phyloP scores from a whole-genome alignment of 2,797 vertebrate genomes.

The Lacerta agilis region DNA sequence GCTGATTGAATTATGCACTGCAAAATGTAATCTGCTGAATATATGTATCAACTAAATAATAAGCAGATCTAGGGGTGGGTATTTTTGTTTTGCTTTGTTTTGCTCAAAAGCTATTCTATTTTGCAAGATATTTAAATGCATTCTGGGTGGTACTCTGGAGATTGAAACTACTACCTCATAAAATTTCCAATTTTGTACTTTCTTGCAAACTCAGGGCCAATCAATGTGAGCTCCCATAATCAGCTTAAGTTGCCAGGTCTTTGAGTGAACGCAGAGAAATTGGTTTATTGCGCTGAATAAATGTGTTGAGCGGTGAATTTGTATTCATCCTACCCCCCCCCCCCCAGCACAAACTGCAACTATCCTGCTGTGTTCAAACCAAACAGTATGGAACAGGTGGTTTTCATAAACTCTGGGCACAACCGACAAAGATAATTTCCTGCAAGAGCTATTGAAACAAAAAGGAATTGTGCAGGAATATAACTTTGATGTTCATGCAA shows the following conservation, averaged over 20 bases:
- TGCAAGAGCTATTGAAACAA: slow-evolving; percentile 1
- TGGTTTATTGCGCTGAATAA: slow-evolving; percentile 41
- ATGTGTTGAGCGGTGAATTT: slow-evolving; percentile 26
- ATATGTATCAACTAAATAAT: slow-evolving; percentile 42
- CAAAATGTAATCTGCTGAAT: slow-evolving; percentile 36
- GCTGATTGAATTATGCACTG: slow-evolving; percentile 35
- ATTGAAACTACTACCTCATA: slow-evolving; percentile 43
- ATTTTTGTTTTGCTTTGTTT: not conserved
- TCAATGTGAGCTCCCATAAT: slow-evolving; percentile 38
- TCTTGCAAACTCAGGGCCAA: slow-evolving; percentile 33
- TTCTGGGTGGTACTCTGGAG: slow-evolving; percentile 41
- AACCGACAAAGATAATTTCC: slow-evolving; percentile 12
- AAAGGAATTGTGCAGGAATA: not conserved
- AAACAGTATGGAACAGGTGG: slow-evolving; percentile 13
- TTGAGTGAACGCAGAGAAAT: slow-evolving; percentile 32
- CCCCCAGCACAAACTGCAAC: slow-evolving; percentile 11
- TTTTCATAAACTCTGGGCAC: slow-evolving; percentile 21
- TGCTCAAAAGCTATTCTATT: slow-evolving; percentile 18
- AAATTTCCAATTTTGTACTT: slow-evolving; percentile 44
- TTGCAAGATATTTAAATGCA: slow-evolving; percentile 31
- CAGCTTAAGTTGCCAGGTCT: slow-evolving; percentile 40
- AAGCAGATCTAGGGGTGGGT: not conserved
- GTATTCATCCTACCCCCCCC: slow-evolving; percentile 30
- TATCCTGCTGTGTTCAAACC: slow-evolving; percentile 25
- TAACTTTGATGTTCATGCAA: too few species aligned